phyloP scores from a whole-genome alignment of 1,140 invertebrate species.

The Apolygus lucorum region DNA sequence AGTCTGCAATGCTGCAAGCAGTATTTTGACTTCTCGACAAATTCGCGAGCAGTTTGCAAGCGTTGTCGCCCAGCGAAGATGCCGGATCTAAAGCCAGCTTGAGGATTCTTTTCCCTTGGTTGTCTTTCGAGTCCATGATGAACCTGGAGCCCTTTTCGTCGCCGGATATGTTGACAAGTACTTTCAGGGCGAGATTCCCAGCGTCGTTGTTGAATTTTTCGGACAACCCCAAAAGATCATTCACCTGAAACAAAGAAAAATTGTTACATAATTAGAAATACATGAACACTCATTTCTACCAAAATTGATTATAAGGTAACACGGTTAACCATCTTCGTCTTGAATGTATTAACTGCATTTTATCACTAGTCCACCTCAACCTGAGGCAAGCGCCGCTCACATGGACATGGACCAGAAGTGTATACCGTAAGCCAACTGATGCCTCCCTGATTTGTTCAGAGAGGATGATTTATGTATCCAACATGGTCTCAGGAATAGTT shows the following conservation, averaged over 20 bases:
- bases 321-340: not conserved
- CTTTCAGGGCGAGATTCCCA: conserved; percentile 7
- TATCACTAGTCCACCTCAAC: too few species aligned
- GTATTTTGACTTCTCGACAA: not conserved
- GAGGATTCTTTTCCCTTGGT: not conserved
- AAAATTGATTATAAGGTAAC: not conserved
- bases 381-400: too few species aligned
- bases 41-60: conserved; percentile 6
- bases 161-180: conserved; percentile 13
- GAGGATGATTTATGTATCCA: too few species aligned
- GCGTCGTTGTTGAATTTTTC: not conserved
- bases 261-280: not conserved
- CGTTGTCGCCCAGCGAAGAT: not conserved
- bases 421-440: too few species aligned
- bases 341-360: not conserved
- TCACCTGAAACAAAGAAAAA: not conserved
- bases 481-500: too few species aligned
- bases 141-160: conserved; percentile 1
- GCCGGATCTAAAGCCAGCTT: not conserved
- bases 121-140: not conserved
- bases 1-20: not conserved
- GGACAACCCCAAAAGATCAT: not conserved
- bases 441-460: too few species aligned
- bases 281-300: not conserved
- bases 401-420: too few species aligned